Evolutionary conservation across 1,140 invertebrate species (phyloP), one percentile per base, ranked within the genome.

Genomic region (Drosophila rhopaloa): DNA sequence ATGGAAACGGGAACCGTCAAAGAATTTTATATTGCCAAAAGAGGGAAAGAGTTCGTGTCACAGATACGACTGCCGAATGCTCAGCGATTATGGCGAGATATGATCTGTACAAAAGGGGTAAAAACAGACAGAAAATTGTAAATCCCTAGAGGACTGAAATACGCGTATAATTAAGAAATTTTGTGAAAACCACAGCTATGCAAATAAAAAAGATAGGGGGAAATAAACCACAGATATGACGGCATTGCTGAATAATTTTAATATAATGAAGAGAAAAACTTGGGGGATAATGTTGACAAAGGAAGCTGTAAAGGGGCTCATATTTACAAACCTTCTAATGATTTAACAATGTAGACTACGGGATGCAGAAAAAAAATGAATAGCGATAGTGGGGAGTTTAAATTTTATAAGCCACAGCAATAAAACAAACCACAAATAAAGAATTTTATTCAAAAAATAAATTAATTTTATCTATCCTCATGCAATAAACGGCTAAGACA

Each of bases 11-110:
- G 62, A 82, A 63, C 57, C 60, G 46, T 44, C 32, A 86, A 67
- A 78, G 85, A 90, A 89, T 89, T 89, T 84, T 76, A 81, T 89
- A 76, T 70, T 62, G 68, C 53, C 41, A 35, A 50, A 54, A 53
- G 16, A 29, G 40, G 19, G 43, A 29, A 48, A 67, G 62, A 68
- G 66, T 55, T 67, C 7, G 40, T 60, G 55, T 11, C 55, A 63
- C 11, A 35, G 32, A 29, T 40, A 50, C 41, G 74, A 78, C 57
- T 41, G 29, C 1, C 1, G 10, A 48, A 14, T 40, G 43, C 44
- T 27, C 44, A 40, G 62, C 55, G 27, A 10, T 35, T 27, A 9
- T 14, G 27, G 29, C 10, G 16, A 38, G 44, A 51, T 65, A 65
- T 43, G 27, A 14, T 43, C 29, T 16, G 5, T 35, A 63, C 37